These are phyloP conservation scores for Meandrina meandrites DNA, from an alignment of 92 coral and sea anemone species.

Conservation along the genomic window DNA sequence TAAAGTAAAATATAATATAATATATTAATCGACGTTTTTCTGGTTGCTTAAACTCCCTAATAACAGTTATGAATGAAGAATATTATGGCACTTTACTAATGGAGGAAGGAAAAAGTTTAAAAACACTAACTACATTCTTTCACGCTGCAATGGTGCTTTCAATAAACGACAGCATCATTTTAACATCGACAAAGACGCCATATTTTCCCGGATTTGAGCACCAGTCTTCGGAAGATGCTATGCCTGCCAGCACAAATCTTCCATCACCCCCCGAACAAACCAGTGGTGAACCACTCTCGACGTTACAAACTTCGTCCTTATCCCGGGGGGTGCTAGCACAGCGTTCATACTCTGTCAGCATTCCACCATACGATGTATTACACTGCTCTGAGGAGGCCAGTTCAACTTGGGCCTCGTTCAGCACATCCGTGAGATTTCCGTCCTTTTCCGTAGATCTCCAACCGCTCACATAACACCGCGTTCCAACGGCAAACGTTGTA, in stretches of 20 bases:
- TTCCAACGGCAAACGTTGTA: conserved; percentile 36
- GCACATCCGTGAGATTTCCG: conserved; percentile 43
- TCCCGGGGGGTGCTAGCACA: conserved; percentile 67
- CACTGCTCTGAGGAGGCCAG: conserved; percentile 57
- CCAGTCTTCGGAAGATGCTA: conserved; percentile 65
- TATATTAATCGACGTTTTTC: too few species aligned
- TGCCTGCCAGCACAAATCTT: conserved; percentile 66
- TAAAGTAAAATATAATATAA: too few species aligned
- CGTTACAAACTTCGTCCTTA: conserved; percentile 65
- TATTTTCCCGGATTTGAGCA: conserved; percentile 70
- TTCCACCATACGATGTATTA: conserved; percentile 70
- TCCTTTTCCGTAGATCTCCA: conserved; percentile 61
- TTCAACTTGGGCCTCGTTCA: conserved; percentile 70
- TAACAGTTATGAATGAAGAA: too few species aligned
- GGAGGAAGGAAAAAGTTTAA: too few species aligned
- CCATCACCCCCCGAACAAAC: conserved; percentile 75
- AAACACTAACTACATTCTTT: conserved; percentile 2
- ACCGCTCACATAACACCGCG: conserved; percentile 67
- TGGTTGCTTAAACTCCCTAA: too few species aligned
- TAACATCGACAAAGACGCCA: conserved; percentile 75
- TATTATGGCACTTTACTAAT: too few species aligned
- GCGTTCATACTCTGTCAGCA: conserved; percentile 48
- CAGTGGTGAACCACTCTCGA: conserved; percentile 81
- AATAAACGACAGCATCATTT: conserved; percentile 61
- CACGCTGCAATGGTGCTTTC: conserved; percentile 24